These are phyloP conservation scores for Hermaeophaga mercurialis DNA, from an alignment of 2,888 invertebrate genomes.

Conservation along the genomic window DNA sequence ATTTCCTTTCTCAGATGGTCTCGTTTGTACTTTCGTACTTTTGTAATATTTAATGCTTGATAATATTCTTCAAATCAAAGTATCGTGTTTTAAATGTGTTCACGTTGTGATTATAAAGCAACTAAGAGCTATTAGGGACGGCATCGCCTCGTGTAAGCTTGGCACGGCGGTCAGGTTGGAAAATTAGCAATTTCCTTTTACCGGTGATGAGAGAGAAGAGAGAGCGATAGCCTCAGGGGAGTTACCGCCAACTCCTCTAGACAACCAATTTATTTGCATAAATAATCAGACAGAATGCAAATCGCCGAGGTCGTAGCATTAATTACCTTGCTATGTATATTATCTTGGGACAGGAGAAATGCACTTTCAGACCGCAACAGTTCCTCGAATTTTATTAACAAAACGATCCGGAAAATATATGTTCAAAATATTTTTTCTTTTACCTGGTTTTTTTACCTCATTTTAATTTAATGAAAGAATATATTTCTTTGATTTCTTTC, in stretches of 20 bases:
- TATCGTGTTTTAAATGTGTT: too few species aligned
- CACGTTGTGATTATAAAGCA: slow-evolving; percentile 1
- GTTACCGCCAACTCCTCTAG: slow-evolving; percentile 45
- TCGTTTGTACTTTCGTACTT: too few species aligned
- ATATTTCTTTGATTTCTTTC: too few species aligned
- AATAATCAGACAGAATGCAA: slow-evolving; percentile 59
- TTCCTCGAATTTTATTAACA: background rate
- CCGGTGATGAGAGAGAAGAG: slow-evolving; percentile 34
- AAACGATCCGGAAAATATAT: too few species aligned
- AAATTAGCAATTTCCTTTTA: slow-evolving; percentile 57
- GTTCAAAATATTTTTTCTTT: too few species aligned
- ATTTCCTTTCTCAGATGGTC: too few species aligned
- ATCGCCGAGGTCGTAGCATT: slow-evolving; percentile 56
- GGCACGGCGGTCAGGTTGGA: slow-evolving; percentile 43
- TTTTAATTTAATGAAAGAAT: too few species aligned
- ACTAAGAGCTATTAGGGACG: slow-evolving; percentile 2
- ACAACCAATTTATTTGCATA: slow-evolving; percentile 57
- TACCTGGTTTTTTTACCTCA: too few species aligned
- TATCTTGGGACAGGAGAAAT: slow-evolving; percentile 46
- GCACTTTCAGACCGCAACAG: slow-evolving; percentile 38
- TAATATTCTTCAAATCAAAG: too few species aligned
- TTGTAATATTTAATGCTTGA: too few species aligned
- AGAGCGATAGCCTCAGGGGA: slow-evolving; percentile 48
- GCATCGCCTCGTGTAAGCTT: slow-evolving; percentile 10
- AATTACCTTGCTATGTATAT: slow-evolving; percentile 56